Conservation (phyloP, 2,888 invertebrate species). For the Mesoligia furuncula region DNA sequence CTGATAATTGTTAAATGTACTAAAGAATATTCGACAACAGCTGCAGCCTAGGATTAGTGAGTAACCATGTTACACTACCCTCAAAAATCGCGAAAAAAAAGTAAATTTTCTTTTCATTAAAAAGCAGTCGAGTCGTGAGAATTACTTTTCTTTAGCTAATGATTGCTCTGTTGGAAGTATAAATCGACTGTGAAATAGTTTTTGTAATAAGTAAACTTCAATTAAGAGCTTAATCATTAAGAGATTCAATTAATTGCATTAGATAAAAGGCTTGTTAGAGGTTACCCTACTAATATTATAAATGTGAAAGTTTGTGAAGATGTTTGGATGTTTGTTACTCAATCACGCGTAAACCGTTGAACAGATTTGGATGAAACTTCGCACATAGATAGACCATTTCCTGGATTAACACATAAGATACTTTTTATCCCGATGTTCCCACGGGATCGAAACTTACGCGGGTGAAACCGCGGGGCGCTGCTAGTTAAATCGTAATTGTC, state of each 20-base stretch:
- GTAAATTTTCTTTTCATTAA: neutral
- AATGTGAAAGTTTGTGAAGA: too few relatives aligned
- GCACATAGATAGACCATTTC: too few relatives aligned
- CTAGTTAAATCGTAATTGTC: constrained; percentile 40
- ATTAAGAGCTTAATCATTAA: constrained; percentile 41
- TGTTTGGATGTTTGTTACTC: too few relatives aligned
- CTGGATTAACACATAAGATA: too few relatives aligned
- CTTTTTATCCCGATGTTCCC: too few relatives aligned
- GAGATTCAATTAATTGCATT: constrained; percentile 35
- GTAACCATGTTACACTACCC: neutral
- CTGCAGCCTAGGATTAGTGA: neutral
- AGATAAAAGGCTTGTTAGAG: constrained; percentile 32
- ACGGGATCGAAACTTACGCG: too few relatives aligned
- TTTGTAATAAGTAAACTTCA: constrained; percentile 35
- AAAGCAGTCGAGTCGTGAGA: neutral
- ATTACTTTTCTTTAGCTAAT: neutral
- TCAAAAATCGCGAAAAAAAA: neutral
- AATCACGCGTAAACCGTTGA: too few relatives aligned
- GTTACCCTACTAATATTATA: neutral
- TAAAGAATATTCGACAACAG: too few relatives aligned
- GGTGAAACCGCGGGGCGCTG: too few relatives aligned
- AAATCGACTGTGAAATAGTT: constrained; percentile 20
- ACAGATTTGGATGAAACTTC: too few relatives aligned
- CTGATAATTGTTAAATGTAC: too few relatives aligned
- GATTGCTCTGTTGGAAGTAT: constrained; percentile 1